Base-by-base conservation (phyloP, 2,113 vertebrate species). In the Lota lota region DNA sequence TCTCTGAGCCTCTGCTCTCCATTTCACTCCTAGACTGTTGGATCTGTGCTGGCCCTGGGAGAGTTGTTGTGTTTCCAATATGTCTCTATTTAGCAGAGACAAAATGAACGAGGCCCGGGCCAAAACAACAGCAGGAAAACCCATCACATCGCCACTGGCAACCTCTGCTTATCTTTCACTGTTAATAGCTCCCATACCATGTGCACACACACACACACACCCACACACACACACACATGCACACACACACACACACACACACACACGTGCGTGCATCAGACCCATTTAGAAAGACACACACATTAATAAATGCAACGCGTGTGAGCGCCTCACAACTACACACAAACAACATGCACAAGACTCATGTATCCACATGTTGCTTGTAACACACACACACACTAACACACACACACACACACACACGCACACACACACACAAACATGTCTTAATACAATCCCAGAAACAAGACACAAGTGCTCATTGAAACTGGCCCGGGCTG, bases 401-500 rank as follows among this genome's bases (percentile, higher is more conserved):
- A 18, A 59, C 57, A 59, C 54, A 54, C 22, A 16, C 22, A 24
- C 66, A n/a, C 62, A 24, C 59, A 10, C 57, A 64, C 51, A 61
- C 57, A 59, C 18, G 61, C 60, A 65, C 8, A n/a, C 61, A 66
- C 22, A 33, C 53, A 69, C 63, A 63, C 63, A 33, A 61, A 79
- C 68, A 65, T 83, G 72, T 79, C 82, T 80, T 72, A 74, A 69
- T 76, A 84, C 85, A 79, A 69, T 65, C 74, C 64, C 74, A 78
- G 36, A 22, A 66, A 72, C 68, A 66, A 81, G 69, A 74, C 62
- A 76, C 64, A 77, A 64, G 81, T 24, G 51, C 79, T 79, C 79
- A 87, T 86, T 75, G 74, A 83, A 88, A 88, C 88, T 82, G 77
- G 83, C 85, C 82, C 67, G 73, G 87, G 81, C 81, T 80, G 81